Conservation (phyloP, 2,888 invertebrate genomes). For the Microplitis manilae region DNA sequence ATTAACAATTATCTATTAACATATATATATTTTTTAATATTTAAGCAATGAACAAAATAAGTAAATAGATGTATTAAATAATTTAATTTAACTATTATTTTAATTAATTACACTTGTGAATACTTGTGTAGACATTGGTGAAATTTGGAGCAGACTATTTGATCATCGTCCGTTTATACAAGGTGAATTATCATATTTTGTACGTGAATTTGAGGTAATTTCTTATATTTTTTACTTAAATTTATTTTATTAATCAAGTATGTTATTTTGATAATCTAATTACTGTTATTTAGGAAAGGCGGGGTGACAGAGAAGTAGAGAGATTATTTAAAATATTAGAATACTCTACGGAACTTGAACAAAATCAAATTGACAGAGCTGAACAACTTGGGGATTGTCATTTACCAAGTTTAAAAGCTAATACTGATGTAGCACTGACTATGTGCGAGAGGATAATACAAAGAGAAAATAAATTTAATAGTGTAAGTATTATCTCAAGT, state of each 20-base stretch:
- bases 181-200: constrained; percentile 87
- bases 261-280: background rate
- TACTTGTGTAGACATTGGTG: constrained; percentile 79
- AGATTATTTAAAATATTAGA: constrained; percentile 84
- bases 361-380: constrained; percentile 81
- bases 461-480: constrained; percentile 75
- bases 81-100: constrained; percentile 30
- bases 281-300: constrained; percentile 76
- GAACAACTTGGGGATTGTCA: constrained; percentile 76
- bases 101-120: constrained; percentile 37
- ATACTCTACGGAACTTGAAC: constrained; percentile 83
- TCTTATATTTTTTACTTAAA: constrained; percentile 14
- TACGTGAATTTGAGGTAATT: constrained; percentile 88
- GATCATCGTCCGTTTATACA: constrained; percentile 89
- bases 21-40: background rate
- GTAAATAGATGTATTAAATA: constrained; percentile 22
- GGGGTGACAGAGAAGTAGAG: constrained; percentile 86
- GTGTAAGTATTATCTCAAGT: constrained; percentile 70
- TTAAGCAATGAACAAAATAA: background rate
- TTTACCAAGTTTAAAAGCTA: constrained; percentile 77
- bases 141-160: constrained; percentile 88
- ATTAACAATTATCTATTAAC: background rate
- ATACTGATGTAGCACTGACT: constrained; percentile 78
- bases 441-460: constrained; percentile 78
- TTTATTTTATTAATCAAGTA: background rate